phyloP scores from a whole-genome alignment of 2,888 invertebrate species.

The Leucoptera coffeella region DNA sequence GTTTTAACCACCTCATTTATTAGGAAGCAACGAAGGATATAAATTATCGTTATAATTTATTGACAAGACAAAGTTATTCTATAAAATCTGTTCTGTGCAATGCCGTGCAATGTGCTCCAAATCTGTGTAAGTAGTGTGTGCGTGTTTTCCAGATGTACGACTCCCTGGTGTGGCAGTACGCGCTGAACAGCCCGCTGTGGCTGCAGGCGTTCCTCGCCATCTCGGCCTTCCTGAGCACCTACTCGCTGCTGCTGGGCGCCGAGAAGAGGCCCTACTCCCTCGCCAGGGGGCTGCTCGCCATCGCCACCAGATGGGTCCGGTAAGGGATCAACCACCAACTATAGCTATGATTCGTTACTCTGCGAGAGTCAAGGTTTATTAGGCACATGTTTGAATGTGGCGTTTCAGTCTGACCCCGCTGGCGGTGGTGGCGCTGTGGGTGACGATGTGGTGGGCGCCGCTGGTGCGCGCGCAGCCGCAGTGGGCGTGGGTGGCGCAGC shows the following conservation, averaged over 20 bases:
- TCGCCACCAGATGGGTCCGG: constrained; percentile 30
- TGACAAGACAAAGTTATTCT: too few relatives aligned
- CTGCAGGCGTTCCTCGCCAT: constrained; percentile 52
- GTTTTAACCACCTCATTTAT: too few relatives aligned
- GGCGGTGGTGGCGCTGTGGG: constrained; percentile 27
- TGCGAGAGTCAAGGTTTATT: too few relatives aligned
- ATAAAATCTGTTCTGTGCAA: too few relatives aligned
- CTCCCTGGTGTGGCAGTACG: constrained; percentile 20
- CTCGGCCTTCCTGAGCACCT: constrained; percentile 44
- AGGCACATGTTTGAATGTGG: too few relatives aligned
- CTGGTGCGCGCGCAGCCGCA: constrained; percentile 27
- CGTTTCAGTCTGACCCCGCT: constrained; percentile 23
- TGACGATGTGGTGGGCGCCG: constrained; percentile 35
- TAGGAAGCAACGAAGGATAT: too few relatives aligned
- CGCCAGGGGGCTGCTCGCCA: constrained; percentile 16
- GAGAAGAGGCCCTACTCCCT: constrained; percentile 19
- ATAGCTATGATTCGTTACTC: too few relatives aligned
- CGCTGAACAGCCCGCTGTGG: constrained; percentile 42
- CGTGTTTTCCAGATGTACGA: constrained; percentile 39
- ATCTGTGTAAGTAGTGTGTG: too few relatives aligned
- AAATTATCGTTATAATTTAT: too few relatives aligned
- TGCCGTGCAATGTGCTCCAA: too few relatives aligned
- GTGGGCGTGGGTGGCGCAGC: constrained; percentile 26
- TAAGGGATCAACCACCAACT: too few relatives aligned
- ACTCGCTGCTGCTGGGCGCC: constrained; percentile 20